Evolutionary conservation across 2,888 invertebrate species (phyloP), one percentile per base, ranked within the genome.

Genomic region (Drosophila austrosaltans): DNA sequence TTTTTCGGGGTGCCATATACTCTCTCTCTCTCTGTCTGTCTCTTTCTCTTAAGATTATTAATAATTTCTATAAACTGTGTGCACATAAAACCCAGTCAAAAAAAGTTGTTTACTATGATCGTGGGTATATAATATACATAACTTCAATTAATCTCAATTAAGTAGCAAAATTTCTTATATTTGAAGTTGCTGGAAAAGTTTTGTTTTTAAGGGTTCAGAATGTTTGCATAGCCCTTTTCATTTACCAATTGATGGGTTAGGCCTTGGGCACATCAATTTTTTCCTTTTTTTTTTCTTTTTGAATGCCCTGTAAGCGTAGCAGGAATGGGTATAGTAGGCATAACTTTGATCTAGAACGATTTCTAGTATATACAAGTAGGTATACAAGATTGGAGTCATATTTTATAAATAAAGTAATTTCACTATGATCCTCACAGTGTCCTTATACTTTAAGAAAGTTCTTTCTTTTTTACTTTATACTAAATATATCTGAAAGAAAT

Each of bases 101-200:
- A 85, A 85, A 85, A 80, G 86, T 73, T 80, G 83, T 85, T 85
- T 80, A 85, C 82, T 87, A 78, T 81, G 75, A 76, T 57, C 75
- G 68, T 70, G 74, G 57, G 65, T 77, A 68, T 80, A 85, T 75
- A 16, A 22, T 3, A 5, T 44, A 44, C 4, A 6, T 44, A 79
- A 77, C 87, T 89, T 87, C 89, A 87, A 87, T 87, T 87, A 89
- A 87, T 87, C 89, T 89, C 79, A 87, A 87, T 87, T 89, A 87
- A 89, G 82, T 77, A 75, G 79, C 82, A 71, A 89, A 86, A 84
- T 79, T 42, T 73, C 57, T 25, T 66, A 58, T 59, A n/a, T 53
- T 61, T 59, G 60, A 54, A 69, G 66, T 65, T 57, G 63, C 69
- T 72, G 69, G 60, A 69, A 73, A 76, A 67, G 72, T 81, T 77